These are phyloP conservation scores for Otus sunia DNA, from an alignment of 2,113 vertebrate species.

Conservation along the genomic window DNA sequence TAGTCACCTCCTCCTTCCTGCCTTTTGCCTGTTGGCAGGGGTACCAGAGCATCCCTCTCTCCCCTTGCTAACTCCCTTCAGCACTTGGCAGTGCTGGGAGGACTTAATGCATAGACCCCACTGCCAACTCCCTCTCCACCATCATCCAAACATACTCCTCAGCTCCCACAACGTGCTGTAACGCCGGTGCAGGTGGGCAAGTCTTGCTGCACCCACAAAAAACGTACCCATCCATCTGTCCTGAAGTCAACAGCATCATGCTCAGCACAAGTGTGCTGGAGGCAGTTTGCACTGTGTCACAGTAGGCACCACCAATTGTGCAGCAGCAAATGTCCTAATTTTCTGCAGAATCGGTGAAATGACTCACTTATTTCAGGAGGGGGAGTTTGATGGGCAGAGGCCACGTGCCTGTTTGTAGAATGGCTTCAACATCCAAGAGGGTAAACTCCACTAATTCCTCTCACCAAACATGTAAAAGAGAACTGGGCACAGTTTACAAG, in stretches of 20 bases:
- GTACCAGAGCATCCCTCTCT: neutral
- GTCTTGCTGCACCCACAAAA: neutral
- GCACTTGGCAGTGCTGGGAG: neutral
- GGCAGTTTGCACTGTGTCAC: neutral
- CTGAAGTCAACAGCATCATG: neutral
- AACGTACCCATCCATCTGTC: neutral
- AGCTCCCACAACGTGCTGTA: neutral
- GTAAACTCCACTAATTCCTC: neutral
- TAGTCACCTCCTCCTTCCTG: neutral
- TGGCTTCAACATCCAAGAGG: neutral
- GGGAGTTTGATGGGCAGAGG: neutral
- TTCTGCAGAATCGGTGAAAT: neutral
- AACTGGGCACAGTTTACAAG: neutral
- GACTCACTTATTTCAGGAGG: neutral
- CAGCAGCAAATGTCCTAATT: neutral
- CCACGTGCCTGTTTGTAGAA: neutral
- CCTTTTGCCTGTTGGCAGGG: neutral
- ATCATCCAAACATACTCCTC: neutral
- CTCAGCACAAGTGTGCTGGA: neutral
- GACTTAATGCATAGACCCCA: neutral
- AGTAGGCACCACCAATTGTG: neutral
- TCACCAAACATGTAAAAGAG: accelerated
- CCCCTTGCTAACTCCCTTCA: neutral
- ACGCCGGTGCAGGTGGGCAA: neutral
- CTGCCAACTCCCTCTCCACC: neutral